A percentile compares a stretch with the other conserved stretches of the same genome.
Evolutionary conservation across 2,888 invertebrate species (phyloP).

Genomic region (Cyclophora albipunctata): DNA sequence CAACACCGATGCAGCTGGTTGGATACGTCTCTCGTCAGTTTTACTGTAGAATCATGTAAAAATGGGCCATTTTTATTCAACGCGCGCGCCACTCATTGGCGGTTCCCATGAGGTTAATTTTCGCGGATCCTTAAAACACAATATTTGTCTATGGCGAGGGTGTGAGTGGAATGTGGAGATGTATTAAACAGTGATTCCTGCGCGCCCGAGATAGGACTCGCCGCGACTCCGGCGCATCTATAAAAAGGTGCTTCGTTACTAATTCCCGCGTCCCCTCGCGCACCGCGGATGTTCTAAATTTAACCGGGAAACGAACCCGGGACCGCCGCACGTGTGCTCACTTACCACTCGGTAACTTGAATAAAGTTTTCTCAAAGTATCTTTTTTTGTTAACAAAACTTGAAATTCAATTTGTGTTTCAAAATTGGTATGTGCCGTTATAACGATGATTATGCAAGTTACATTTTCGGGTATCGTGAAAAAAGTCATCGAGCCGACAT

Average conservation of each 20-base stretch:
- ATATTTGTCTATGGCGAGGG: slow-evolving; percentile 38
- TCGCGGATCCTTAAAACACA: slow-evolving; percentile 51
- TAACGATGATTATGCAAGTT: slow-evolving; percentile 17
- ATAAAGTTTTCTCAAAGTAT: slow-evolving; percentile 40
- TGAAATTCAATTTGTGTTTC: slow-evolving; percentile 19
- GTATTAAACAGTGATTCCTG: slow-evolving; percentile 19
- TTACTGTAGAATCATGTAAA: slow-evolving; percentile 73
- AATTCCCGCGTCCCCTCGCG: slow-evolving; percentile 37
- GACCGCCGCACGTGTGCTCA: slow-evolving; percentile 60
- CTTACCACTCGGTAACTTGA: slow-evolving; percentile 61
- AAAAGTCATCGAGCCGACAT: slow-evolving; percentile 39
- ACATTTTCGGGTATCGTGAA: slow-evolving; percentile 26
- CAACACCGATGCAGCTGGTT: slow-evolving; percentile 47
- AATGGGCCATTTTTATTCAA: slow-evolving; percentile 66
- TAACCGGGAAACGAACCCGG: slow-evolving; percentile 61
- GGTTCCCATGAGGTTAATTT: slow-evolving; percentile 73
- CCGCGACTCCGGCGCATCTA: slow-evolving; percentile 49
- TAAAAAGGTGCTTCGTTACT: slow-evolving; percentile 69
- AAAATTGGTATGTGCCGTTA: slow-evolving; percentile 10
- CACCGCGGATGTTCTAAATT: slow-evolving; percentile 47
- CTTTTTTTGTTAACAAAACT: slow-evolving; percentile 15
- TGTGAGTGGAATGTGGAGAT: slow-evolving; percentile 8
- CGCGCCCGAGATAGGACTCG: slow-evolving; percentile 22
- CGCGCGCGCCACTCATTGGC: slow-evolving; percentile 61
- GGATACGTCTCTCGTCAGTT: slow-evolving; percentile 58